These are phyloP conservation scores for Neopelma chrysocephalum DNA, from an alignment of 2,797 vertebrate species.

Conservation along the genomic window DNA sequence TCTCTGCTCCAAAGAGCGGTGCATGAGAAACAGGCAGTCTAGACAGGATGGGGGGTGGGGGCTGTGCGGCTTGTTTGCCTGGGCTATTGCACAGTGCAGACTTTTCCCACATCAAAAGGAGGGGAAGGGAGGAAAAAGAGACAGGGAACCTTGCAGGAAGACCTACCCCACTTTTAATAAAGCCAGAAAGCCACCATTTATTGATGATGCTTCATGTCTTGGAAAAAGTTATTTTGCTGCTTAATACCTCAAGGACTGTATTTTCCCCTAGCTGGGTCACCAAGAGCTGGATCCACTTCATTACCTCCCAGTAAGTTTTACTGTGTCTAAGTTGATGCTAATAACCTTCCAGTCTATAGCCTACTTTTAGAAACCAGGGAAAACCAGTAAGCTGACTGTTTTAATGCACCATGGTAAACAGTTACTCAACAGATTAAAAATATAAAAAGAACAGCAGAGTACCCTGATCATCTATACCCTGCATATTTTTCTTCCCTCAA, in stretches of 20 bases:
- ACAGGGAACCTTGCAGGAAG: not conserved
- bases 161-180: not conserved
- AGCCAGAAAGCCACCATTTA: not conserved
- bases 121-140: not conserved
- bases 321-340: rapidly evolving
- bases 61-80: not conserved
- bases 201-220: not conserved
- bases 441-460: not conserved
- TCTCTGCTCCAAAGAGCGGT: not conserved
- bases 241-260: not conserved
- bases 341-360: not conserved
- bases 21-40: not conserved
- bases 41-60: not conserved
- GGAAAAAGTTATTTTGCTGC: not conserved
- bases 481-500: not conserved
- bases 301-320: not conserved
- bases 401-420: not conserved
- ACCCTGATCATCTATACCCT: not conserved
- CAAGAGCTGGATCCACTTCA: not conserved
- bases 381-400: not conserved
- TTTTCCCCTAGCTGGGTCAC: not conserved
- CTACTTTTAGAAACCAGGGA: not conserved
- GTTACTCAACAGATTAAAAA: not conserved
- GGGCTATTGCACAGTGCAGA: not conserved
- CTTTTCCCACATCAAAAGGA: not conserved